Conservation (phyloP, 2,113 vertebrate genomes). For the Melanostigma gelatinosum region DNA sequence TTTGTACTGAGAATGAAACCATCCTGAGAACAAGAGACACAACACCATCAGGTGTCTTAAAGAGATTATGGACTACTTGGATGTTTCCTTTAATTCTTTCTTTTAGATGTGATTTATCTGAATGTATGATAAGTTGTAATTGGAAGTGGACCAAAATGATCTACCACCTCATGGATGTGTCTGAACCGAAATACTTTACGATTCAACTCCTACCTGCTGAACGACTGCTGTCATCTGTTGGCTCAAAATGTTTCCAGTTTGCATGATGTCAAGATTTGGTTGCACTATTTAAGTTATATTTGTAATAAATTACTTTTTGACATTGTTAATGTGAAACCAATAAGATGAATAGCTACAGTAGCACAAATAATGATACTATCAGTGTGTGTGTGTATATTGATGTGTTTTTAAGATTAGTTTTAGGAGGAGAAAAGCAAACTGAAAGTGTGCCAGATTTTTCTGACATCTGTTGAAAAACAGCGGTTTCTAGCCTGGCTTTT, state of each 20-base stretch:
- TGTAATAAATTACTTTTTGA: constrained; percentile 29
- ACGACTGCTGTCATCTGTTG: constrained; percentile 15
- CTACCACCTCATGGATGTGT: constrained; percentile 70
- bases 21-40: constrained; percentile 2
- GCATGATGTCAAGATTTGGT: constrained; percentile 69
- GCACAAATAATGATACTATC: constrained; percentile 41
- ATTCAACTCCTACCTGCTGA: constrained; percentile 27
- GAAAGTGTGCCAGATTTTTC: constrained; percentile 21
- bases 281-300: constrained; percentile 41
- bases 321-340: constrained; percentile 35
- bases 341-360: constrained; percentile 37
- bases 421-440: background rate
- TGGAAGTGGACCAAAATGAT: constrained; percentile 65
- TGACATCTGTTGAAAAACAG: constrained; percentile 9
- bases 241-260: constrained; percentile 46
- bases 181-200: constrained; percentile 55
- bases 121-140: constrained; percentile 44
- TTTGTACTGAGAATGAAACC: constrained; percentile 26
- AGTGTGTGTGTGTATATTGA: constrained; percentile 12
- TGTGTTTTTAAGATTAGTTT: constrained; percentile 34
- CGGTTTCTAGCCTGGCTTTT: constrained; percentile 44
- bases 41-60: constrained; percentile 34
- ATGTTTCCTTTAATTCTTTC: constrained; percentile 36
- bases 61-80: constrained; percentile 35
- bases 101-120: constrained; percentile 49